Conservation (phyloP, 2,888 invertebrate species). For the Scaptomyza parva region DNA sequence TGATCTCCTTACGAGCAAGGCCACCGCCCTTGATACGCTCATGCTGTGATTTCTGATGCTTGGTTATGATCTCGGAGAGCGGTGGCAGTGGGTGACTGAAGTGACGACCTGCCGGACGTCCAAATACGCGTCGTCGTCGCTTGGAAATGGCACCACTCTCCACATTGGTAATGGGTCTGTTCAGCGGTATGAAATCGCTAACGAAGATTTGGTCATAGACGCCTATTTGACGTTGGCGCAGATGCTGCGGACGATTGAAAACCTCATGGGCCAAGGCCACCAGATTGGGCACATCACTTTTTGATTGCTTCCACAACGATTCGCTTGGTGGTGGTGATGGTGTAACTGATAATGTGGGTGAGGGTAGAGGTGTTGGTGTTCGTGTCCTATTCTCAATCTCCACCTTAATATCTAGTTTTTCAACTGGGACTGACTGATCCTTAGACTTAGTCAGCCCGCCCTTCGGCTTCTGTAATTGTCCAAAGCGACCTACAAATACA, state of each 20-base stretch:
- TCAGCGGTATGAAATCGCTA: slow-evolving; percentile 54
- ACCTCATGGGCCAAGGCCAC: slow-evolving; percentile 44
- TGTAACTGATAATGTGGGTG: slow-evolving; percentile 11
- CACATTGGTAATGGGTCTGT: slow-evolving; percentile 51
- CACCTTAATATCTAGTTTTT: not conserved
- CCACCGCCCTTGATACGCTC: slow-evolving; percentile 54
- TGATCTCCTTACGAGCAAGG: not conserved
- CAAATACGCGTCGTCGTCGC: slow-evolving; percentile 4
- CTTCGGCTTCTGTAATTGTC: slow-evolving; percentile 40
- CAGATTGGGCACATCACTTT: slow-evolving; percentile 37
- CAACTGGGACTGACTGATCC: not conserved
- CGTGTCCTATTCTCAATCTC: not conserved
- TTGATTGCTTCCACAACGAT: slow-evolving; percentile 33
- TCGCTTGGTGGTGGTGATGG: slow-evolving; percentile 10
- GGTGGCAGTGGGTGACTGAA: slow-evolving; percentile 50
- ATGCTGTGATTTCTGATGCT: slow-evolving; percentile 3
- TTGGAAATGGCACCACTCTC: slow-evolving; percentile 65
- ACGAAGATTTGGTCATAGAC: slow-evolving; percentile 37
- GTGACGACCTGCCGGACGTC: slow-evolving; percentile 25
- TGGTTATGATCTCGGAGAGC: slow-evolving; percentile 28
- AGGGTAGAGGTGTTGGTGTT: slow-evolving; percentile 15
- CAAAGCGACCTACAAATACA: slow-evolving; percentile 32
- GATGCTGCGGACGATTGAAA: slow-evolving; percentile 31
- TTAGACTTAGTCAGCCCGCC: slow-evolving; percentile 5
- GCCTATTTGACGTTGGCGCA: slow-evolving; percentile 20